phyloP scores from a whole-genome alignment of 2,113 vertebrate genomes.

The Protobothrops flavoviridis region DNA sequence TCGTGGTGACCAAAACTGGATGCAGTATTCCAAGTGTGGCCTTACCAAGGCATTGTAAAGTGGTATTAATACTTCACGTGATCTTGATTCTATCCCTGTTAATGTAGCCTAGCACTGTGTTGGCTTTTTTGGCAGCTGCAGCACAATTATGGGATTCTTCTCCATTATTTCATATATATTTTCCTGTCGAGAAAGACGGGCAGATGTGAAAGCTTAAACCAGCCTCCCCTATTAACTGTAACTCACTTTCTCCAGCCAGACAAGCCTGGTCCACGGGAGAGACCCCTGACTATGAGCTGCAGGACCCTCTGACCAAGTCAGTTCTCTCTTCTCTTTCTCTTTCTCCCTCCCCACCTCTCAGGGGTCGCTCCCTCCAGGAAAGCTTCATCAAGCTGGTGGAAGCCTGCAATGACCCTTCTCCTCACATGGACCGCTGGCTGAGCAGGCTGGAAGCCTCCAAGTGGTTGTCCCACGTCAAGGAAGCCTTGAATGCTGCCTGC shows the following conservation, averaged over 20 bases:
- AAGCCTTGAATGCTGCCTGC: constrained; percentile 76
- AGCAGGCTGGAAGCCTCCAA: constrained; percentile 79
- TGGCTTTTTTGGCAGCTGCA: no score
- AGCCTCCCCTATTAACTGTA: neutral
- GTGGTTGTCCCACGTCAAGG: constrained; percentile 84
- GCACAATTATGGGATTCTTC: no score
- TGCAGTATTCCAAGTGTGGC: no score
- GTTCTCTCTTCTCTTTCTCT: no score
- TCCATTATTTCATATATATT: no score
- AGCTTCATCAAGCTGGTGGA: constrained; percentile 78
- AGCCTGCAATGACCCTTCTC: constrained; percentile 71
- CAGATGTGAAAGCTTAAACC: neutral
- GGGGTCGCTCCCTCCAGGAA: constrained; percentile 81
- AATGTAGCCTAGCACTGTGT: no score
- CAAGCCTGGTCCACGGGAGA: neutral
- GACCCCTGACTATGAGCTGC: neutral
- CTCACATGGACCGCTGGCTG: constrained; percentile 82
- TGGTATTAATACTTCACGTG: no score
- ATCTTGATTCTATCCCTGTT: no score
- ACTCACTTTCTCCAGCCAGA: neutral
- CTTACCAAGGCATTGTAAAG: no score
- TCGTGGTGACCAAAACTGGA: no score
- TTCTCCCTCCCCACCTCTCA: constrained; percentile 32
- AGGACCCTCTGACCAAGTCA: neutral
- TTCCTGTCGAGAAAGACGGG: neutral